Base-by-base conservation (phyloP, 2,888 invertebrate species). In the Bedellia somnulentella region DNA sequence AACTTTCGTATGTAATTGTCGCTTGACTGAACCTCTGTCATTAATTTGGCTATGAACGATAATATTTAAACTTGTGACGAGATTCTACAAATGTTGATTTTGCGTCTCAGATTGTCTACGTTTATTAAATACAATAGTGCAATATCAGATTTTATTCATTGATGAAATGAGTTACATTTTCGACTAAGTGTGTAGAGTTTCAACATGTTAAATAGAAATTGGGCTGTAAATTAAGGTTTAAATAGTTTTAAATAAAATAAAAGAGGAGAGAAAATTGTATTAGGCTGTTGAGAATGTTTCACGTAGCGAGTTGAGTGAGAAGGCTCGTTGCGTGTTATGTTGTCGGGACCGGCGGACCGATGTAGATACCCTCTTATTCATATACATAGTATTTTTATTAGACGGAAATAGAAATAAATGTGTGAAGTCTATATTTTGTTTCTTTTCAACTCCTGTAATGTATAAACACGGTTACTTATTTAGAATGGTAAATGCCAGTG, bases 361-460 rank as follows among this genome's bases (percentile, higher is more conserved):
- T 68, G 70, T 68, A 68, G 66, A 70, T 67, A 67, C 62, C 59
- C 57, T 58, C 56, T 67, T 55, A 10, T 15, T 61, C 58, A 54
- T 39, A 66, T 70, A 71, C 59, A 71, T 63, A 71, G 68, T 73
- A 75, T 75, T 75, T 73, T 75, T 75, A 75, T 70, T 75, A 75
- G 75, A 73, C 70, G 55, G 67, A 71, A 75, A 73, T 71, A 71
- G 71, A 75, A n/a, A 75, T 73, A 75, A 75, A 73, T 71, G 75
- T 75, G 75, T 75, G 75, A 71, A 73, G 73, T 73, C 71, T 68
- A 66, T 46, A 39, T 35, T n/a, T n/a, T n/a, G n/a, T n/a, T n/a
- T n/a, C n/a, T n/a, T n/a, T n/a, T n/a, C n/a, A n/a, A n/a, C n/a
- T n/a, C n/a, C n/a, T n/a, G n/a, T n/a, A n/a, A n/a, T n/a, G n/a